These are phyloP conservation scores for Axis porcinus DNA, from an alignment of 2,113 vertebrate genomes.

Conservation along the genomic window DNA sequence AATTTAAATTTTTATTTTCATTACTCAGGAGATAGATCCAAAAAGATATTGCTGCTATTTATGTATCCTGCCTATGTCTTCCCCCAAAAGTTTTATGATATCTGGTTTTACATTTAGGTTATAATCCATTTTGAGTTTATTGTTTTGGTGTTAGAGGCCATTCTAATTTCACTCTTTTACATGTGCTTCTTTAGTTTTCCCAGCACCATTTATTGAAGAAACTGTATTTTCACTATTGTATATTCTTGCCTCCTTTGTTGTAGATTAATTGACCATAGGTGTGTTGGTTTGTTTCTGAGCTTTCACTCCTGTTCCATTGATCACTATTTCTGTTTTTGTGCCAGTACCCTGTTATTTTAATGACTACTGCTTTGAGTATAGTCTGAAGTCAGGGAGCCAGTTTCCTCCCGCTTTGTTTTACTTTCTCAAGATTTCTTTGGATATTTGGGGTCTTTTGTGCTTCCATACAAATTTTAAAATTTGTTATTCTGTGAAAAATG, in stretches of 20 bases:
- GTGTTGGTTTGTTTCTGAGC: not conserved
- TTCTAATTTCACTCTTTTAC: not conserved
- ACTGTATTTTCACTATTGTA: not conserved
- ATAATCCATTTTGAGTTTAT: not conserved
- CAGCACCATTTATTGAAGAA: not conserved
- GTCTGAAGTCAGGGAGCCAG: not conserved
- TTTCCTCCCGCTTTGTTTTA: not conserved
- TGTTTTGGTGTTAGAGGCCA: not conserved
- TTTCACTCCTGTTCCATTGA: not conserved
- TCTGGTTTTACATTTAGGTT: not conserved
- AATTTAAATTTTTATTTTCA: not conserved
- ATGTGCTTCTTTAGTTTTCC: not conserved
- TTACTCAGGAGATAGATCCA: not conserved
- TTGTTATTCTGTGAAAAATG: not conserved
- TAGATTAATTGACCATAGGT: not conserved
- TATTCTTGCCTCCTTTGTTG: not conserved
- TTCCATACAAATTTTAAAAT: not conserved
- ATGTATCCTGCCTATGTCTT: not conserved
- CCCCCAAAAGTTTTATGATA: not conserved
- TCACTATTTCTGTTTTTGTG: not conserved
- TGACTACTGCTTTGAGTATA: not conserved
- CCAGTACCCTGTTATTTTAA: not conserved
- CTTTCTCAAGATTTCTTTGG: not conserved
- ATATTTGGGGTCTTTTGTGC: not conserved
- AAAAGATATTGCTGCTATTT: not conserved